These are phyloP conservation scores for Limnephilus auricula DNA, from an alignment of 2,888 invertebrate species.

Conservation along the genomic window DNA sequence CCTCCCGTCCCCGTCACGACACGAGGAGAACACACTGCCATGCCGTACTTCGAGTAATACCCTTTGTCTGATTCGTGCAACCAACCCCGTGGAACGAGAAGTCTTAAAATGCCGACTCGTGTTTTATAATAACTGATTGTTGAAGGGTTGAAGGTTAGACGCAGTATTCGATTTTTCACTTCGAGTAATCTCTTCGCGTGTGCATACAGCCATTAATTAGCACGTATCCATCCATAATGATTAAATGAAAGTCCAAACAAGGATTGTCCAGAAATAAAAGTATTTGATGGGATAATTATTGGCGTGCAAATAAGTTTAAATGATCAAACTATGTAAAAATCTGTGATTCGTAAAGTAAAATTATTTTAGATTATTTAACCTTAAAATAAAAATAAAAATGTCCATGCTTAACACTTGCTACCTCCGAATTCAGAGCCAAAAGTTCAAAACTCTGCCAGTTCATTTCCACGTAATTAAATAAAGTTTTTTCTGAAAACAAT, in stretches of 20 bases:
- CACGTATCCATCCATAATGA: neutral
- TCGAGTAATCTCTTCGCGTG: neutral
- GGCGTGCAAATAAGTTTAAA: neutral
- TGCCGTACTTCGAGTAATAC: constrained; percentile 7
- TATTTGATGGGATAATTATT: neutral
- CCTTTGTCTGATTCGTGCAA: constrained; percentile 30
- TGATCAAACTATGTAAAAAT: neutral
- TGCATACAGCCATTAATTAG: neutral
- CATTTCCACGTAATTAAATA: neutral
- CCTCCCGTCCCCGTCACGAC: constrained; percentile 31
- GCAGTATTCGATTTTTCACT: neutral
- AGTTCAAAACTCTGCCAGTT: neutral
- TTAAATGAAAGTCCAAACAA: too few species aligned
- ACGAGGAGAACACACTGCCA: neutral
- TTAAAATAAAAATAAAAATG: too few species aligned
- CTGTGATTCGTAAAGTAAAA: neutral
- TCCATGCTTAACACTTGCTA: too few species aligned
- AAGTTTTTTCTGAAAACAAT: neutral
- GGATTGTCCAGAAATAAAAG: neutral
- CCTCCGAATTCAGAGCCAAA: neutral
- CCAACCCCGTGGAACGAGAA: neutral
- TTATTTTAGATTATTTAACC: neutral
- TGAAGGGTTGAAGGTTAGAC: neutral
- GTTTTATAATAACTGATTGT: neutral
- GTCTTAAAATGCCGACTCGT: neutral